Evolutionary conservation across 53 echinoderm and acorn worm genomes (phyloP).

Genomic region (Echinarachnius parma): DNA sequence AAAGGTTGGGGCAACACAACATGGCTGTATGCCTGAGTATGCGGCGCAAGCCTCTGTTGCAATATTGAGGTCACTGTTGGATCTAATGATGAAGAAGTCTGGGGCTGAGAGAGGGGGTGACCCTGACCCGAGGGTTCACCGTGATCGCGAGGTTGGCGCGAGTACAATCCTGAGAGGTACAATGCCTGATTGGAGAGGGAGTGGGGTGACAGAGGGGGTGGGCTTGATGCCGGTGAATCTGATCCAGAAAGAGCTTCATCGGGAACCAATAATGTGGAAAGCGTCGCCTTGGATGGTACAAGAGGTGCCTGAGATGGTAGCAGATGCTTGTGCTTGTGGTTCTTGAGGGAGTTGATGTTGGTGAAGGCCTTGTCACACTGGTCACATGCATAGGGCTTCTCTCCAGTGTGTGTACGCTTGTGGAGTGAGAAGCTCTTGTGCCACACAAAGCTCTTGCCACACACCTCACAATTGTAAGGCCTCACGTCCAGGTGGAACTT

Average conservation of each 20-base stretch:
- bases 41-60: constrained; percentile 8
- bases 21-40: constrained; percentile 35
- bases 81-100: not conserved
- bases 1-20: constrained; percentile 27
- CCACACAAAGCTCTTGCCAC: constrained; percentile 40
- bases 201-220: constrained; percentile 15
- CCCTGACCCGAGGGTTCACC: not conserved
- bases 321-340: constrained; percentile 36
- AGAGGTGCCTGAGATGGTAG: not conserved
- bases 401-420: constrained; percentile 34
- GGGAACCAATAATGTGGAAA: no score
- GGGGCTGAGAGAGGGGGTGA: not conserved
- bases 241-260: not conserved
- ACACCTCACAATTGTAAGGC: constrained; percentile 16
- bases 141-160: constrained; percentile 11
- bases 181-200: not conserved
- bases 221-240: not conserved
- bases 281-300: no score
- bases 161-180: not conserved
- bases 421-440: constrained; percentile 37
- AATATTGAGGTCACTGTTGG: not conserved
- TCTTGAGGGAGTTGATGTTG: constrained; percentile 41
- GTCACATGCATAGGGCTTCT: constrained; percentile 29
- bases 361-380: constrained; percentile 26
- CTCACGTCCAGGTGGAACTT: constrained; percentile 31